Conservation (phyloP, 2,797 vertebrate genomes). For the Neomorphus geoffroyi region DNA sequence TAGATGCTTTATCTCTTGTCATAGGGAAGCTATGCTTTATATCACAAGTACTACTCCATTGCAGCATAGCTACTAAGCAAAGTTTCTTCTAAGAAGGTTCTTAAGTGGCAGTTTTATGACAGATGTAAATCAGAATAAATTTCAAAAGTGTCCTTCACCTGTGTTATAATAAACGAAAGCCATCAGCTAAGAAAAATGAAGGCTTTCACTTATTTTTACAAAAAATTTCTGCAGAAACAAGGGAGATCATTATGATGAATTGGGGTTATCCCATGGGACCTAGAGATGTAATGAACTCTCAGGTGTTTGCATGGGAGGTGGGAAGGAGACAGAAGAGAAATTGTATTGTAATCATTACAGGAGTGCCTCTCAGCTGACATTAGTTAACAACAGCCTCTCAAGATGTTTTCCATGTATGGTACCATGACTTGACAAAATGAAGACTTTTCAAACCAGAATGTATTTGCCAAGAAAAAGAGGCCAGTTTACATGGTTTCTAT, state of each 20-base stretch:
- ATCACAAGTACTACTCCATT: not conserved
- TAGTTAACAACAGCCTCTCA: not conserved
- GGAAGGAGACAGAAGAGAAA: not conserved
- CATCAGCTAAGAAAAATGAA: not conserved
- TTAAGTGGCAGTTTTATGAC: not conserved
- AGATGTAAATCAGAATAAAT: not conserved
- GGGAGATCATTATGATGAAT: not conserved
- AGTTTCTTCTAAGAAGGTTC: not conserved
- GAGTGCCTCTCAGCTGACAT: not conserved
- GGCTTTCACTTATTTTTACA: not conserved
- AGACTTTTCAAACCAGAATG: not conserved
- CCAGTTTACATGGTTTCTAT: not conserved
- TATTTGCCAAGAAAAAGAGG: not conserved
- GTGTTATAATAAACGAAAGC: not conserved
- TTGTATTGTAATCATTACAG: not conserved
- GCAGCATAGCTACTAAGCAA: not conserved
- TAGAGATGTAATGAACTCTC: not conserved
- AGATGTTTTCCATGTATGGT: not conserved
- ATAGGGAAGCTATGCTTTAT: not conserved
- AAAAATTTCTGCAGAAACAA: not conserved
- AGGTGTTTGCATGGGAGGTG: not conserved
- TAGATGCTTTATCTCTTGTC: not conserved
- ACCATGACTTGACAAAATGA: not conserved
- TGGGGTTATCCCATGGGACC: not conserved
- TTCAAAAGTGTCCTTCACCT: not conserved